Percentiles rank a stretch among this genome's conserved stretches.
Conservation (phyloP, 2,113 vertebrate species). For the Alaudala cheleensis region DNA sequence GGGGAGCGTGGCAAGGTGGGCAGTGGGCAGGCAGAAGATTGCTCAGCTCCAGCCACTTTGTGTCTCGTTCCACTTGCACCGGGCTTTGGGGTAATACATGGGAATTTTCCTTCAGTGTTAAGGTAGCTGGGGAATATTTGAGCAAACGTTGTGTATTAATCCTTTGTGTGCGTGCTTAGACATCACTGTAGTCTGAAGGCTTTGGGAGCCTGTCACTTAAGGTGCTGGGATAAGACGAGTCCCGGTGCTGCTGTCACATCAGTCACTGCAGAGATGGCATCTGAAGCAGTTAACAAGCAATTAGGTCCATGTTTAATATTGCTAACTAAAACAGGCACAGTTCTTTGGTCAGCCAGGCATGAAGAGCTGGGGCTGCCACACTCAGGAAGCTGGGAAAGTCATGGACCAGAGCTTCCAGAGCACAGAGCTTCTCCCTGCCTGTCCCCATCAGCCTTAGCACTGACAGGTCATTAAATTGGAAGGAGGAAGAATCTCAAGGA, state of each 20-base stretch:
- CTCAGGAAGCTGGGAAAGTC: not conserved
- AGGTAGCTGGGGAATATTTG: not conserved
- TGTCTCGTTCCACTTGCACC: not conserved
- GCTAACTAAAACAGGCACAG: not conserved
- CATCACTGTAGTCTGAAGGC: rapidly evolving
- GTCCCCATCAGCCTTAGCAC: not conserved
- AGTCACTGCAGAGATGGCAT: not conserved
- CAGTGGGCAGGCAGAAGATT: not conserved
- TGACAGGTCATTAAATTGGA: not conserved
- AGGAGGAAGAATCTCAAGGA: not conserved
- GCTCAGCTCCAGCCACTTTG: not conserved
- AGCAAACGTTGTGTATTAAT: not conserved
- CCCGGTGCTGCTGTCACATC: not conserved
- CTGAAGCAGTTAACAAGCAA: constrained; percentile 17
- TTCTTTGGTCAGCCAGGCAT: not conserved
- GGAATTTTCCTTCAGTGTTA: not conserved
- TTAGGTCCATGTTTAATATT: constrained; percentile 12
- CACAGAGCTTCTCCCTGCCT: not conserved
- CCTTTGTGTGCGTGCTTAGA: not conserved
- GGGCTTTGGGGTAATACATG: not conserved
- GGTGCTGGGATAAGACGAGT: not conserved
- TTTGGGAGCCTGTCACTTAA: not conserved
- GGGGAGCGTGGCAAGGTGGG: not conserved
- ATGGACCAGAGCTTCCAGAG: not conserved
- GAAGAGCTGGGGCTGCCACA: not conserved